phyloP scores from a whole-genome alignment of 2,113 vertebrate species.

The Murina feae region DNA sequence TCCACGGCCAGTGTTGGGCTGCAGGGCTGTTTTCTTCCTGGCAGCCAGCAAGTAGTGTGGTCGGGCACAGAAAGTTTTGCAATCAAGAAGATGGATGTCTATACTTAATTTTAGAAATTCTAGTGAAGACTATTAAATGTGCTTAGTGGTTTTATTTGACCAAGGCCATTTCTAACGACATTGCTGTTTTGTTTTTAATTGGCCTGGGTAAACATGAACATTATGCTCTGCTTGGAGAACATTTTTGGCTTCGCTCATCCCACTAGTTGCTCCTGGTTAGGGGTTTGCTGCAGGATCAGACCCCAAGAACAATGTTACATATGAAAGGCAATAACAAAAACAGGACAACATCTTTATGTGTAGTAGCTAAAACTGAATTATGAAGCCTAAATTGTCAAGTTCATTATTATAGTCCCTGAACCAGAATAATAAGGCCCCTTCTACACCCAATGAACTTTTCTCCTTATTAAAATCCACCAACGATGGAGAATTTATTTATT shows the following conservation, averaged over 20 bases:
- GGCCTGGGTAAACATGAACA: not conserved
- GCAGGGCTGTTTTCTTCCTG: not conserved
- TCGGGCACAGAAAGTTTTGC: slow-evolving; percentile 49
- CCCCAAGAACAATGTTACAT: not conserved
- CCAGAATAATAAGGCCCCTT: not conserved
- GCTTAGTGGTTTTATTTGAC: slow-evolving; percentile 53
- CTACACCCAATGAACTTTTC: not conserved
- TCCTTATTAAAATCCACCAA: not conserved
- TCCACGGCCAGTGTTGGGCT: not conserved
- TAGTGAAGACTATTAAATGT: slow-evolving; percentile 48
- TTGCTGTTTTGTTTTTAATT: not conserved
- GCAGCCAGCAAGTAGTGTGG: not conserved
- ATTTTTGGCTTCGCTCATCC: not conserved
- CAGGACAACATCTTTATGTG: not conserved
- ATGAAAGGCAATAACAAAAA: not conserved
- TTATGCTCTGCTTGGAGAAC: not conserved
- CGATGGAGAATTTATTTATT: not conserved
- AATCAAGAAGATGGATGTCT: slow-evolving; percentile 51
- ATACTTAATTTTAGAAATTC: slow-evolving; percentile 58
- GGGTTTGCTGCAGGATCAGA: not conserved
- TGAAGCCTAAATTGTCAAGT: not conserved
- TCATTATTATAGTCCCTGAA: not conserved
- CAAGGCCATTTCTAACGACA: not conserved
- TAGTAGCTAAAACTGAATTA: not conserved
- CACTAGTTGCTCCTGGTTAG: not conserved